Evolutionary conservation across 2,888 invertebrate genomes (phyloP).

Genomic region (Tetragonula carbonaria): DNA sequence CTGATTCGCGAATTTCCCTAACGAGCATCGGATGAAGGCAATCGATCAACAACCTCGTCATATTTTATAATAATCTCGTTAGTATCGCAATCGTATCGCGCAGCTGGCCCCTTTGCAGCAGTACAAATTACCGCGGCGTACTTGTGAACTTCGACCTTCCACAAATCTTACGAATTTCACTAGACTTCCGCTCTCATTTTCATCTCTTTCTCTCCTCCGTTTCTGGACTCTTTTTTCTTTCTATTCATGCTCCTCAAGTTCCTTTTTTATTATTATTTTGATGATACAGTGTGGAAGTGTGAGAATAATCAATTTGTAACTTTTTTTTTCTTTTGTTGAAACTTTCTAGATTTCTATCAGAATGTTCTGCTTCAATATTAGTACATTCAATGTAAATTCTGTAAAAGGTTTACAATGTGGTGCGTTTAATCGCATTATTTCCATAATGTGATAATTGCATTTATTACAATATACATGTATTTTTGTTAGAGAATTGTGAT

Average conservation of each 20-base stretch:
- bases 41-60: neutral
- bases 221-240: neutral
- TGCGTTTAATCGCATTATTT: too few species aligned
- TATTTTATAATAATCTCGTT: neutral
- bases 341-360: too few species aligned
- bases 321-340: too few species aligned
- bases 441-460: too few species aligned
- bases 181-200: neutral
- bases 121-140: too few species aligned
- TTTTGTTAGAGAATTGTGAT: too few species aligned
- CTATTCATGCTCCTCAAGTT: neutral
- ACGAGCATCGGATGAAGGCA: slow-evolving; percentile 5
- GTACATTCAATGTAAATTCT: too few species aligned
- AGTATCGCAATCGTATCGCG: neutral
- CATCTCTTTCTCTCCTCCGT: neutral
- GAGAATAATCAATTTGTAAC: too few species aligned
- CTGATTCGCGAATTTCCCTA: slow-evolving; percentile 4
- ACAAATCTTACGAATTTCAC: neutral
- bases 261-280: neutral
- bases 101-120: neutral
- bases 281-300: too few species aligned
- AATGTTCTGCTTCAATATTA: too few species aligned
- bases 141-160: neutral
- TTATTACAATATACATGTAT: too few species aligned
- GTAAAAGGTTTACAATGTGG: too few species aligned